Conservation (phyloP, 2,113 vertebrate genomes). For the Anoplopoma fimbria region DNA sequence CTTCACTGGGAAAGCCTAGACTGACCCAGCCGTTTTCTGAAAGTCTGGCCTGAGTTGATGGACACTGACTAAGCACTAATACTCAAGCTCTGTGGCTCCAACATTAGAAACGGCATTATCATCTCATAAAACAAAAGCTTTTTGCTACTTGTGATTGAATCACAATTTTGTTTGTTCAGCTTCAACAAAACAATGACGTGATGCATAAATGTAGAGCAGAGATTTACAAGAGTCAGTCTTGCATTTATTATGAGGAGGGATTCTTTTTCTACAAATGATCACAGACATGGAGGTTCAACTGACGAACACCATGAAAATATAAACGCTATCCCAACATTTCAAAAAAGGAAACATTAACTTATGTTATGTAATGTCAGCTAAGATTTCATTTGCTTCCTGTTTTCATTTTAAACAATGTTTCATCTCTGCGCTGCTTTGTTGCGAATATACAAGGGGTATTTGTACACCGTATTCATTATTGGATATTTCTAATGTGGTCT, state of each 20-base stretch:
- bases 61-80: slow-evolving; percentile 53
- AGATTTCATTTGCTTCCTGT: neutral
- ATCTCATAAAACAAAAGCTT: slow-evolving; percentile 48
- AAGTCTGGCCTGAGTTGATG: slow-evolving; percentile 41
- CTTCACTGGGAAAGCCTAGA: slow-evolving; percentile 7
- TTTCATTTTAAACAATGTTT: slow-evolving; percentile 9
- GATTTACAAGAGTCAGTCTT: neutral
- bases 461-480: slow-evolving; percentile 24
- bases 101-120: slow-evolving; percentile 45
- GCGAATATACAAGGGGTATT: neutral
- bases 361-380: slow-evolving; percentile 5
- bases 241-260: neutral
- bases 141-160: slow-evolving; percentile 21
- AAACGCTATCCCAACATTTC: neutral
- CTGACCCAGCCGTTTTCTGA: slow-evolving; percentile 10
- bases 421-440: slow-evolving; percentile 21
- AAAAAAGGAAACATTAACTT: neutral
- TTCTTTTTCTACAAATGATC: slow-evolving; percentile 9
- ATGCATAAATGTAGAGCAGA: slow-evolving; percentile 21
- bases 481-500: slow-evolving; percentile 27
- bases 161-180: slow-evolving; percentile 12
- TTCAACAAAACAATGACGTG: slow-evolving; percentile 18
- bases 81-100: slow-evolving; percentile 58
- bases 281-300: neutral
- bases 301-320: neutral